These are phyloP conservation scores for Tethya wilhelma DNA, from an alignment of 37 sponge, comb jelly and placozoan species.

Conservation along the genomic window DNA sequence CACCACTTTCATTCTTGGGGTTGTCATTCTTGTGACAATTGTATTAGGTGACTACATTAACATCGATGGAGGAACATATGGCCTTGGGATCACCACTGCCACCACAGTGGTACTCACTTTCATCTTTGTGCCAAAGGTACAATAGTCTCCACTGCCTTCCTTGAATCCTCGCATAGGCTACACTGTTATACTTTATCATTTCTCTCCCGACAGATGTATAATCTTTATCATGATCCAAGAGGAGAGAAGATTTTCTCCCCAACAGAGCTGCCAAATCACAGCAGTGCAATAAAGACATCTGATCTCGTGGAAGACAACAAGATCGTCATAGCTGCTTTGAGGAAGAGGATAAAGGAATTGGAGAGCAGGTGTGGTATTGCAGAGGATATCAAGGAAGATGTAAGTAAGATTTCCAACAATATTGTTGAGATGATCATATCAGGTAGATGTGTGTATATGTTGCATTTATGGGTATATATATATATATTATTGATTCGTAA, in stretches of 20 bases:
- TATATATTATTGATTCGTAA: too few relatives aligned
- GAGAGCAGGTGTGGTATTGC: too few relatives aligned
- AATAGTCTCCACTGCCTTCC: not conserved
- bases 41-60: constrained; percentile 48
- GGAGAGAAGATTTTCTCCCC: constrained; percentile 20
- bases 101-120: constrained; percentile 29
- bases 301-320: not conserved
- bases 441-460: too few relatives aligned
- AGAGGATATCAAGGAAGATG: too few relatives aligned
- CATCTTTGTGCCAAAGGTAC: constrained; percentile 66
- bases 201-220: constrained; percentile 17
- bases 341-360: constrained; percentile 19
- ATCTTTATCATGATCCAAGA: constrained; percentile 25
- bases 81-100: constrained; percentile 25
- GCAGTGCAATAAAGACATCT: not conserved
- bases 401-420: too few relatives aligned
- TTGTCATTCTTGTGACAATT: constrained; percentile 12
- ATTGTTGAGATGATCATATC: too few relatives aligned
- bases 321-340: not conserved
- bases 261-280: not conserved
- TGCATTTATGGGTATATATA: too few relatives aligned
- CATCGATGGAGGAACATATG: constrained; percentile 21
- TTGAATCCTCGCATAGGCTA: not conserved
- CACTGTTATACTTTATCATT: not conserved
- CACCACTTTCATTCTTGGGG: constrained; percentile 35